Conservation (phyloP, 2,797 vertebrate species). For the Gymnoscopelus microlampas region DNA sequence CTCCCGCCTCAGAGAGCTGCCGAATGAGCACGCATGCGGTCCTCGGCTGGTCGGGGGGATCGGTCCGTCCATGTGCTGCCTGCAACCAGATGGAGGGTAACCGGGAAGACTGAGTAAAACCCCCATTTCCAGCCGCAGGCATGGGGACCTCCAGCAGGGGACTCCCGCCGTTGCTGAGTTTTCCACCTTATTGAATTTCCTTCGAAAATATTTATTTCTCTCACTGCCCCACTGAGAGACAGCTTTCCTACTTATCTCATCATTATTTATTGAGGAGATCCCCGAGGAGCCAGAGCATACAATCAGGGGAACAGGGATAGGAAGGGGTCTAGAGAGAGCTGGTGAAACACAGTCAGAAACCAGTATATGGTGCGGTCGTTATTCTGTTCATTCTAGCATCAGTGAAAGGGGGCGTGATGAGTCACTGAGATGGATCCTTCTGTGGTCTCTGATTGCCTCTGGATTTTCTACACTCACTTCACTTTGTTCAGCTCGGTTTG, state of each 20-base stretch:
- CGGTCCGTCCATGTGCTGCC: conserved; percentile 32
- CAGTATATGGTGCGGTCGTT: no score
- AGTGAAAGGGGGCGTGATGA: conserved; percentile 29
- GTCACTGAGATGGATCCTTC: conserved; percentile 28
- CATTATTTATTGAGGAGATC: conserved; percentile 73
- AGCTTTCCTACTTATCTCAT: conserved; percentile 74
- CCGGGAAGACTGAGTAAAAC: conserved; percentile 38
- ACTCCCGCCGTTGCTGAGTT: conserved; percentile 58
- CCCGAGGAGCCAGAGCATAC: conserved; percentile 41
- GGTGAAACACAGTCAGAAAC: conserved; percentile 3
- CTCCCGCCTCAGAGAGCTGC: conserved; percentile 39
- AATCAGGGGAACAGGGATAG: conserved; percentile 36
- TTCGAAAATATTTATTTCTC: conserved; percentile 73
- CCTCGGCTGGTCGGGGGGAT: conserved; percentile 47
- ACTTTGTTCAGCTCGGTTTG: conserved; percentile 25
- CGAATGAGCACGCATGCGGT: conserved; percentile 50
- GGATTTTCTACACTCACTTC: conserved; percentile 14
- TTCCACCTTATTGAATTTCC: conserved; percentile 73
- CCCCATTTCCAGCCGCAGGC: conserved; percentile 3
- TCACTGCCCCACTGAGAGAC: conserved; percentile 62
- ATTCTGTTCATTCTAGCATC: conserved; percentile 30
- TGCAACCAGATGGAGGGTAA: conserved; percentile 35
- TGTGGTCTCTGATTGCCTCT: conserved; percentile 37
- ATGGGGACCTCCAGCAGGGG: conserved; percentile 52
- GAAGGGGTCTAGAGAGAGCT: conserved; percentile 17